phyloP scores from a whole-genome alignment of 2,797 vertebrate genomes.

The Rhabdomys pumilio region DNA sequence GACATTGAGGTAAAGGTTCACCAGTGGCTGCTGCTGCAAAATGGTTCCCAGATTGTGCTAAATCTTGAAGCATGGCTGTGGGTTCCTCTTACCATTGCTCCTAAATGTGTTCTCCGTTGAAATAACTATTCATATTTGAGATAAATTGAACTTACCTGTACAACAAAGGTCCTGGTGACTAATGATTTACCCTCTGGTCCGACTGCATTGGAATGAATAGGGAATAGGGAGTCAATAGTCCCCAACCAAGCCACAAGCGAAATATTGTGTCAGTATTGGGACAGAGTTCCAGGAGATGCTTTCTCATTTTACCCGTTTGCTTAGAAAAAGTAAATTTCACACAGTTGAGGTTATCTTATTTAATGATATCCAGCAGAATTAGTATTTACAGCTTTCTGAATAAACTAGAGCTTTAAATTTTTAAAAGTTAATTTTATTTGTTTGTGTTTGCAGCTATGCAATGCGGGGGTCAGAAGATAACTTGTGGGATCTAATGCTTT shows the following conservation, averaged over 20 bases:
- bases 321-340: background rate
- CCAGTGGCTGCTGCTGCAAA: background rate
- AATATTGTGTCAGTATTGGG: background rate
- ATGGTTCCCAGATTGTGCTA: background rate
- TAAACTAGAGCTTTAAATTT: background rate
- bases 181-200: background rate
- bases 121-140: slow-evolving; percentile 4
- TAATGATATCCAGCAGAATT: background rate
- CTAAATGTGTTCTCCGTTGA: background rate
- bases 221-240: background rate
- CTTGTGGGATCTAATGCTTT: background rate
- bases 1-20: background rate
- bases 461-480: background rate
- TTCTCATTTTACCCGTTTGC: background rate
- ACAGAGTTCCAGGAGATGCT: background rate
- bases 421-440: background rate
- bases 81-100: background rate
- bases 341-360: background rate
- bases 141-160: slow-evolving; percentile 7
- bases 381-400: slow-evolving; percentile 6
- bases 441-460: background rate
- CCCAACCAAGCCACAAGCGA: background rate
- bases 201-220: background rate
- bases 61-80: background rate
- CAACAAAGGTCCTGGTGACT: background rate